Percentiles rank a stretch among this genome's conserved stretches.
Conservation (phyloP, 2,888 invertebrate genomes). For the Rhopalosiphum nymphaeae region DNA sequence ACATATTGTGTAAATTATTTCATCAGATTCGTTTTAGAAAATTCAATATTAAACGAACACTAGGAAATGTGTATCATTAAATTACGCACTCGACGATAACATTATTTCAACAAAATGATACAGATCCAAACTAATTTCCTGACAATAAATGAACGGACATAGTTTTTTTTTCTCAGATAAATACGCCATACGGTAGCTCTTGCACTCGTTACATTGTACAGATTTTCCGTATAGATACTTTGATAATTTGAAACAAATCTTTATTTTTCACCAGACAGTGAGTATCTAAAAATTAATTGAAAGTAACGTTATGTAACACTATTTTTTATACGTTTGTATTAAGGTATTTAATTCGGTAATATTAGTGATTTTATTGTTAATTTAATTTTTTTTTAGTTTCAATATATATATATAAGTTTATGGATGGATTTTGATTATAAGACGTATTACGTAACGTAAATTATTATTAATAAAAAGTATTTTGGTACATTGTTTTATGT, state of each 20-base stretch:
- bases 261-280: not conserved
- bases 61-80: conserved; percentile 49
- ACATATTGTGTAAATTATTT: conserved; percentile 62
- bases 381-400: not conserved
- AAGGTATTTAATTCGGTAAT: conserved; percentile 12
- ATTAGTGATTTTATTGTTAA: conserved; percentile 10
- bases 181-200: not conserved
- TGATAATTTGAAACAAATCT: not conserved
- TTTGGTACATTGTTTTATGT: not conserved
- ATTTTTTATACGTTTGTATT: not conserved
- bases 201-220: not conserved
- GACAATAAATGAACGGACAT: not conserved
- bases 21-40: conserved; percentile 61
- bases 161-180: not conserved
- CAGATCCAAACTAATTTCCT: conserved; percentile 8
- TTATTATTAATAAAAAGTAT: not conserved
- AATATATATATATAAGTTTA: not conserved
- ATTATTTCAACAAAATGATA: conserved; percentile 46
- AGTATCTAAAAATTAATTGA: conserved; percentile 6
- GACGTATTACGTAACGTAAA: not conserved
- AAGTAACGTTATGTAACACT: not conserved
- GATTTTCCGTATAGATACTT: not conserved
- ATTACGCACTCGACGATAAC: conserved; percentile 52
- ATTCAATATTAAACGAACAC: conserved; percentile 37
- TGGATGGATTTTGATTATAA: conserved; percentile 6